Evolutionary conservation across 2,113 vertebrate genomes (phyloP), one percentile per base, ranked within the genome.

Genomic region (Indicator indicator): DNA sequence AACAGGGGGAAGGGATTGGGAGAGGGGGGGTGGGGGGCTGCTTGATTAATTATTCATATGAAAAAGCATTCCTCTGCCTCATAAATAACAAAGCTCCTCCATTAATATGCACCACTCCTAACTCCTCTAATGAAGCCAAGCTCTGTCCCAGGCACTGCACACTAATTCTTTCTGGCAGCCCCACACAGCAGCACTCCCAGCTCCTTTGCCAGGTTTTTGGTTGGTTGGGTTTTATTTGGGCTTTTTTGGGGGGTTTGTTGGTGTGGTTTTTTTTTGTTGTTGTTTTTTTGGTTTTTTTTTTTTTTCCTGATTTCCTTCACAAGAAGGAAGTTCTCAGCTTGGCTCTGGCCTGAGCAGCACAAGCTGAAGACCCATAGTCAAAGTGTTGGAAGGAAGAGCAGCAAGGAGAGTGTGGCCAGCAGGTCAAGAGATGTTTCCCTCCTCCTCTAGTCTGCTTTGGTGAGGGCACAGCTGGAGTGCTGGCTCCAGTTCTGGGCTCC

Each of bases 71-170:
- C 54, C 68, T 83, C 21, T 85, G 58, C 70, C n/a, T 93, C 89
- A 92, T 95, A 92, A 94, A 93, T 93, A 91, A 86, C 71, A 72
- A 26, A 88, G 73, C 44, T 96, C 30, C 72, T 86, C 69, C 71
- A 88, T 86, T 91, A 88, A 88, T 83, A 86, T 88, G 86, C 76
- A 95, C 93, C 86, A 74, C 86, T 90, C 74, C 75, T 32, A 62
- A 71, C 73, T 68, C 40, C 77, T 73, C 54, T 83, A 86, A 83
- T 26, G 73, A 88, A 88, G 75, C 60, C 90, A 67, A 90, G 54
- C 27, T 86, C 73, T 60, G 9, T 73, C 86, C 65, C 83, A 67
- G 90, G 79, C 69, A 33, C 64, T 36, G 16, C 82, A 5, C 1
- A 1, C 50, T 88, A 90, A 95, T 56, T 56, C 58, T 33, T 86